phyloP scores from a whole-genome alignment of 2,888 invertebrate species.

The Lamellibrachia satsuma region DNA sequence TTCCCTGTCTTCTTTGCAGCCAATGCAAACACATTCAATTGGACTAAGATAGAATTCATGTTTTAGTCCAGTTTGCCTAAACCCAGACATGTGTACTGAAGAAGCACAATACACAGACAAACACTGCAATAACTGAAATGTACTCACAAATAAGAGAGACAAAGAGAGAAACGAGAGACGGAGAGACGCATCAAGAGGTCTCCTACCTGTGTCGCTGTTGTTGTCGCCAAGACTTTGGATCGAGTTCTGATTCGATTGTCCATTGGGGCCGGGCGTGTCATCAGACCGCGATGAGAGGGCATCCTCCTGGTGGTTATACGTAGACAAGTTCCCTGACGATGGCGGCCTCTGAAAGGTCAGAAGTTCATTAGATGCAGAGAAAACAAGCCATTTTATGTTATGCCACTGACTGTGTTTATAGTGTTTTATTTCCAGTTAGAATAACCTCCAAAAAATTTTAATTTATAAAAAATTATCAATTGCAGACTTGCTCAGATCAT shows the following conservation, averaged over 20 bases:
- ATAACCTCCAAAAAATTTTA: too few species aligned
- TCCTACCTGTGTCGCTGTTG: background rate
- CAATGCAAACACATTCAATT: too few species aligned
- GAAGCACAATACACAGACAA: background rate
- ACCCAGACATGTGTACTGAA: background rate
- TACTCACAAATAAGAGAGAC: background rate
- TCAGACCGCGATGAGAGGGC: background rate
- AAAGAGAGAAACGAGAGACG: background rate
- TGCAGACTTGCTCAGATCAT: too few species aligned
- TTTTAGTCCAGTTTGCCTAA: background rate
- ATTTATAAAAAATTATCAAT: too few species aligned
- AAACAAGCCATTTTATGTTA: background rate
- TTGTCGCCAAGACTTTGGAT: background rate
- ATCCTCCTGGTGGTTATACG: constrained; percentile 21
- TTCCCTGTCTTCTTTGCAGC: too few species aligned
- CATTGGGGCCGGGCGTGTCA: background rate
- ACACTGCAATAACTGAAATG: background rate
- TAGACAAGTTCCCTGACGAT: constrained; percentile 8
- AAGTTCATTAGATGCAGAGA: background rate
- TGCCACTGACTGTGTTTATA: background rate
- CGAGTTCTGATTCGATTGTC: constrained; percentile 3
- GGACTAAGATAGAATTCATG: too few species aligned
- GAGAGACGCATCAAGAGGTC: background rate
- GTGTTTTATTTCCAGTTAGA: background rate
- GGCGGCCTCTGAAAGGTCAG: background rate